Base-by-base conservation (phyloP, 2,888 invertebrate species). In the Cheilosia impressa region DNA sequence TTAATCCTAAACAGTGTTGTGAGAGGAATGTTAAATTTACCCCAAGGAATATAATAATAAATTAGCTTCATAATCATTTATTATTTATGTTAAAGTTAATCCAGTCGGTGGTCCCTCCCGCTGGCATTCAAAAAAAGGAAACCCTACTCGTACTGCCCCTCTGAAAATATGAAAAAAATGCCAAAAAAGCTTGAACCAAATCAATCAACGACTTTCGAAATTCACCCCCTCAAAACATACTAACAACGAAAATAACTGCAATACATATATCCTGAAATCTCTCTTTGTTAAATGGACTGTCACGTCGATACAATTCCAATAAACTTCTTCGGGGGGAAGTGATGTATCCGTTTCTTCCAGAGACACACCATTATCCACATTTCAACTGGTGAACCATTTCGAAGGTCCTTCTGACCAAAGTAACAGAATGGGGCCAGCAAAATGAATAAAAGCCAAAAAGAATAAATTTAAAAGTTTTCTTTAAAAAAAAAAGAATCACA, bases 261-360 rank as follows among this genome's bases (percentile, higher is more conserved):
- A 4, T n/a, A 24, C 43, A n/a, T 15, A 45, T 47, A 15, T 38
- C n/a, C 31, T 17, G 45, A 60, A 47, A 41, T 47, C 38, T 68
- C n/a, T 53, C 45, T 68, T 24, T 47, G 24, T 41, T 47, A 63
- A 81, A 81, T 68, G 80, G 68, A 69, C 68, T 75, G 63, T 75
- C 69, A 69, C 34, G 34, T 41, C 24, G 45, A 69, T 47, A 55
- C 60, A 58, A 13, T 10, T 50, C 34, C 57, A 50, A 47, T 65
- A 50, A 66, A 38, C n/a, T 57, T 50, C 24, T 47, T 60, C 38
- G 22, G 19, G 31, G 45, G 34, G 19, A 27, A 55, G n/a, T 53
- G 19, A 53, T 43, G 47, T 43, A 66, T 81, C 69, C 60, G 55
- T 69, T 75, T 57, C 63, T 19, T 34, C 38, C 27, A 9, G 52